Conservation (phyloP, 2,113 vertebrate species). For the Picathartes gymnocephalus region DNA sequence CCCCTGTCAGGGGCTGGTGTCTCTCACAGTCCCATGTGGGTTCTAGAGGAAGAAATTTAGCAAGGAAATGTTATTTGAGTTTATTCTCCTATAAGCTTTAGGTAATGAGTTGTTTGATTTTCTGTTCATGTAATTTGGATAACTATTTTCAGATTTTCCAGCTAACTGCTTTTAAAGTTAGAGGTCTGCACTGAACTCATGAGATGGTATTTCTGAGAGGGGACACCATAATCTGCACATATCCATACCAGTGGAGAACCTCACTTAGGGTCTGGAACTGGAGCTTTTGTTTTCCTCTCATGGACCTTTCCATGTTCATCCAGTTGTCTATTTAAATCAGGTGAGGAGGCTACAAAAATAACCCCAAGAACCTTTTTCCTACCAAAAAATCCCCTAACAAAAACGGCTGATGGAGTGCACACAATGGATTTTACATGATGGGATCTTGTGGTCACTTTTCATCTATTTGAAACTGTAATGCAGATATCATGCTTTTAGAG, state of each 20-base stretch:
- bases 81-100: background rate
- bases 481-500: background rate
- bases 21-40: background rate
- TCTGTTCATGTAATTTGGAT: background rate
- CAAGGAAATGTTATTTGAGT: background rate
- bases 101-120: background rate
- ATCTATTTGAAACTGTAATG: background rate
- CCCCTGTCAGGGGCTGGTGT: background rate
- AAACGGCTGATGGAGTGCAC: background rate
- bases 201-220: background rate
- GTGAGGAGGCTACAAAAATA: background rate
- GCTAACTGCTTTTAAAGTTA: background rate
- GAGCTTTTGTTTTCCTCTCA: background rate
- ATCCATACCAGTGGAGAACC: background rate
- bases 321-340: background rate
- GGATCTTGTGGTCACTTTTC: background rate
- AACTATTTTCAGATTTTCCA: background rate
- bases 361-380: background rate
- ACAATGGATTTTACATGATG: background rate
- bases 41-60: background rate
- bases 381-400: background rate
- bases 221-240: background rate
- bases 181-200: background rate
- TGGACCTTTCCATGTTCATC: background rate
- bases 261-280: rapidly evolving